Evolutionary conservation across 1,140 invertebrate genomes (phyloP).

Genomic region (Drosophila triauraria): DNA sequence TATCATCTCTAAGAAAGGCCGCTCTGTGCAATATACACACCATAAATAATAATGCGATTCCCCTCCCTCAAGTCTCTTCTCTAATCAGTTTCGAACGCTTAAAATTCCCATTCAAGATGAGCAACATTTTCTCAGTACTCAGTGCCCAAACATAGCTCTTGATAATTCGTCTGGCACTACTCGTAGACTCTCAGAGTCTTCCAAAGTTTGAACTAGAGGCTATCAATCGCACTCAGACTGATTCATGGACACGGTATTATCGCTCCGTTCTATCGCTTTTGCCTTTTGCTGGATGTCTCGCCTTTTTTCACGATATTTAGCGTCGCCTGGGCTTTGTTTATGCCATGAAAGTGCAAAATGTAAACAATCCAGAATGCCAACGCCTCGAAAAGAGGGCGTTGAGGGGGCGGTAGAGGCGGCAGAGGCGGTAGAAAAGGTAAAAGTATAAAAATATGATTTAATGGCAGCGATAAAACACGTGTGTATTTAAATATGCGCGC

Average conservation of each 20-base stretch:
- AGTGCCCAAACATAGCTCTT: conserved; percentile 19
- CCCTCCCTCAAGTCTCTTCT: not conserved
- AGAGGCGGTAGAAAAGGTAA: conserved; percentile 63
- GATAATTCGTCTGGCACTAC: conserved; percentile 53
- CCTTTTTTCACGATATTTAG: conserved; percentile 76
- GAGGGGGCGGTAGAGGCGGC: not conserved
- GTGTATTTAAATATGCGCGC: conserved; percentile 85
- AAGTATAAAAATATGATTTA: conserved; percentile 85
- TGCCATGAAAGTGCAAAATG: conserved; percentile 83
- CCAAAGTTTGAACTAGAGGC: conserved; percentile 23
- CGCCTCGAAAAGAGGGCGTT: conserved; percentile 24
- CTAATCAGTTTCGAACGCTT: conserved; percentile 7
- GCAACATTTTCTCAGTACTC: not conserved
- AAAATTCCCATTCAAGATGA: not conserved
- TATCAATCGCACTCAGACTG: conserved; percentile 36
- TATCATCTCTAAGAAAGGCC: not conserved
- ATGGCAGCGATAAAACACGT: conserved; percentile 85
- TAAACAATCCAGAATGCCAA: conserved; percentile 83
- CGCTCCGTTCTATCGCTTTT: conserved; percentile 14
- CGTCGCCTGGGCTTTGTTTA: conserved; percentile 75
- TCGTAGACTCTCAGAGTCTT: conserved; percentile 10
- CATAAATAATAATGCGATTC: conserved; percentile 10
- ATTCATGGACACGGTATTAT: conserved; percentile 30
- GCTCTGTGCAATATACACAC: not conserved
- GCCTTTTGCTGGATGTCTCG: conserved; percentile 44